These are phyloP conservation scores for Augochlora pura DNA, from an alignment of 1,140 invertebrate species.

Conservation along the genomic window DNA sequence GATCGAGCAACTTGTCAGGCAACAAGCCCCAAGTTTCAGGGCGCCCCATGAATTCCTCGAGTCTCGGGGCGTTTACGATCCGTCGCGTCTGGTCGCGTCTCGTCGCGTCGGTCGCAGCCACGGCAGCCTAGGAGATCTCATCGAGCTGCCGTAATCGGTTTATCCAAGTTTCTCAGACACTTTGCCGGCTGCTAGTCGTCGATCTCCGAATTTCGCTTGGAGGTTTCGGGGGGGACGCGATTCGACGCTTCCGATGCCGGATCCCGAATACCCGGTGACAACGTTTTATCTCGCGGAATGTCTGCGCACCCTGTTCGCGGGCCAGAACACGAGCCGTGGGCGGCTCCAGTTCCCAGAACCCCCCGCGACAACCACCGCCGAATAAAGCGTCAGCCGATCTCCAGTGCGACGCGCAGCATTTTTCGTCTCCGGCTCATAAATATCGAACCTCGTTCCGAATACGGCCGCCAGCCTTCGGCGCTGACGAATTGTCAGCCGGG, in stretches of 20 bases:
- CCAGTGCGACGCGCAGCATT: conserved; percentile 41
- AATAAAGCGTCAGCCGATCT: conserved; percentile 9
- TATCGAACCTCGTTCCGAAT: conserved; percentile 30
- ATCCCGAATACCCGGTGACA: conserved; percentile 18
- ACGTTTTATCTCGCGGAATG: conserved; percentile 17
- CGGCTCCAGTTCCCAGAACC: neutral
- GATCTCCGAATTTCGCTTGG: neutral
- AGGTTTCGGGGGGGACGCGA: neutral
- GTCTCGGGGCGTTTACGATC: neutral
- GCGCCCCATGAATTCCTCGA: neutral
- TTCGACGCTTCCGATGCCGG: neutral
- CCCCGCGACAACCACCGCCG: too few species aligned
- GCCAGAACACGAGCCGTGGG: neutral
- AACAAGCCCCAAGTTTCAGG: neutral
- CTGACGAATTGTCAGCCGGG: neutral
- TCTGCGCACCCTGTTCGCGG: conserved; percentile 1
- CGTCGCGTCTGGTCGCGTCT: neutral
- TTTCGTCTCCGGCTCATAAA: conserved; percentile 49
- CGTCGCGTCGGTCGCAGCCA: neutral
- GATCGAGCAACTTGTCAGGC: neutral
- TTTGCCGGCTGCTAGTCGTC: neutral
- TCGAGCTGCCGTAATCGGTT: conserved; percentile 9
- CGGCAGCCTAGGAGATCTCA: neutral
- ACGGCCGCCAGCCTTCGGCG: neutral
- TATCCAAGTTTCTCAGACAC: conserved; percentile 17